A percentile compares a stretch with the other conserved stretches of the same genome.
Evolutionary conservation across 2,113 vertebrate genomes (phyloP).

Genomic region (Anthoscopus minutus): DNA sequence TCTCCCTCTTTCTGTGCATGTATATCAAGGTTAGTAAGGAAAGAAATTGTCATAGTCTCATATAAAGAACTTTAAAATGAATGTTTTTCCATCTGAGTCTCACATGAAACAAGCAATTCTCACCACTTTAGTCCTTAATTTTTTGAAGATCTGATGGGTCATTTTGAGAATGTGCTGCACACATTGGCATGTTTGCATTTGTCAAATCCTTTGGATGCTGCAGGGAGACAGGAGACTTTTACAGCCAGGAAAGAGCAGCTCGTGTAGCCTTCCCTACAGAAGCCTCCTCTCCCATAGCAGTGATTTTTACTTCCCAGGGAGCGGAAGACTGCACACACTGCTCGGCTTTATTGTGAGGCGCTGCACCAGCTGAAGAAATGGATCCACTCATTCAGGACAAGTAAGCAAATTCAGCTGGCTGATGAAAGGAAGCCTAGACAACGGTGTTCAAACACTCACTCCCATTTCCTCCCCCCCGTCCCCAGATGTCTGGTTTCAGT

Average conservation of each 20-base stretch:
- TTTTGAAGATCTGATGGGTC: not conserved
- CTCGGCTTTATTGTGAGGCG: constrained; percentile 47
- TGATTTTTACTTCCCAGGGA: constrained; percentile 51
- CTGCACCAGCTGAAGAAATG: constrained; percentile 55
- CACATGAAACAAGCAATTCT: not conserved
- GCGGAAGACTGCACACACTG: constrained; percentile 41
- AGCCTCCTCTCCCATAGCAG: constrained; percentile 19
- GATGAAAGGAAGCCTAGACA: constrained; percentile 53
- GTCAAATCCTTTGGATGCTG: not conserved
- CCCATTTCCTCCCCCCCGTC: not conserved
- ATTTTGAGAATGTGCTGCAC: not conserved
- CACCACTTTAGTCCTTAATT: not conserved
- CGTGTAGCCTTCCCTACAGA: not conserved
- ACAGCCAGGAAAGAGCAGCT: not conserved
- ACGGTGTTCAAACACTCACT: constrained; percentile 36
- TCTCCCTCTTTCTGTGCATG: not conserved
- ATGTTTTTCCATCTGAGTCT: not conserved
- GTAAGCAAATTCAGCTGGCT: constrained; percentile 57
- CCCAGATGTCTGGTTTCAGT: constrained; percentile 47
- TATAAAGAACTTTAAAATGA: not conserved
- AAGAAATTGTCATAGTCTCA: not conserved
- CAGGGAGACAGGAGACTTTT: not conserved
- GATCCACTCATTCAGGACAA: constrained; percentile 59
- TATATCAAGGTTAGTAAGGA: not conserved
- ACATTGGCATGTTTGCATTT: fast-evolving